Evolutionary conservation across 2,113 vertebrate species (phyloP), one percentile per base, ranked within the genome.

Genomic region (Malurus cyaneus): DNA sequence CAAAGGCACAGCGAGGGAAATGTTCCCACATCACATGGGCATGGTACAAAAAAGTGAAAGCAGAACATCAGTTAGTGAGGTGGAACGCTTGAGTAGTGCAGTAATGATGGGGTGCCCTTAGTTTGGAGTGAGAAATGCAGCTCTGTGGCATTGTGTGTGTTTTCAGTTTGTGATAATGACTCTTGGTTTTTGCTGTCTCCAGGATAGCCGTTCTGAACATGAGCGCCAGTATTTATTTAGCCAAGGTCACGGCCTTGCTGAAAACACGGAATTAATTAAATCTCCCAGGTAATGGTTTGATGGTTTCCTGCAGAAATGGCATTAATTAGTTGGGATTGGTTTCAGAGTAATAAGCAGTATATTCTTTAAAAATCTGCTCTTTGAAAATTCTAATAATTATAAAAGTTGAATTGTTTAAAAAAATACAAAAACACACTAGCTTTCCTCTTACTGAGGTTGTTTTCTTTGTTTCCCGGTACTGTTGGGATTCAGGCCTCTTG

Each of bases 191-290:
- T 31, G 97, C 66, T 53, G 0, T 86, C 59, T 93, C 32, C 80
- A 99, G 99, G 99, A 99, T 4, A 98, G 98, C 36, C 99, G 98
- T 62, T 99, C 99, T 0, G 99, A 99, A 83, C 99, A 99, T 0
- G 99, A 99, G 90, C 98, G 98, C 60, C 99, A 99, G 97, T 99
- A 99, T 97, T 98, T 99, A 87, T 98, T 98, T 95, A 99, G 99
- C 93, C 99, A 99, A 97, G 98, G 98, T 7, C 98, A 97, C 16
- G 97, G 98, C 4, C 96, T 98, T 54, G 96, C 98, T 0, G 98
- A 99, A 91, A 99, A 98, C 96, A 98, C 98, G 0, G 99, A 99
- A 86, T 98, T 99, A 56, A 98, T 99, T 93, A 99, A 99, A 98
- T 98, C 99, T 29, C 98, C 99, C 66, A 98, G 98, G 99, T 99